Base-by-base conservation (phyloP, 1,140 invertebrate species). In the Sarcophaga peregrina region DNA sequence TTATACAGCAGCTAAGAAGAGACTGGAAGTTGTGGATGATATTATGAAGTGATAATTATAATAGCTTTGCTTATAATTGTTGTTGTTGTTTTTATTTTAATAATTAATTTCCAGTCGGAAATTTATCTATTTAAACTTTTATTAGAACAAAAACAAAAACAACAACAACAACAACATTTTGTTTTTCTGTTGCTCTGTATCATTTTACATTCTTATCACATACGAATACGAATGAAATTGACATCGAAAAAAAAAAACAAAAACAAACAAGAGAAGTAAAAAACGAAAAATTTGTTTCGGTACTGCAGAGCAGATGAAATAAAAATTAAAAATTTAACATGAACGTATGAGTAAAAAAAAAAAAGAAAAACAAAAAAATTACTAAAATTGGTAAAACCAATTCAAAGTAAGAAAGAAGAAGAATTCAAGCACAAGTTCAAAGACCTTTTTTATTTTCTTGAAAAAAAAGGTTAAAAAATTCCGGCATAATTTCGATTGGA, bases 81-180 rank as follows among this genome's bases (percentile, higher is more conserved):
- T 58, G 13, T 58, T 58, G 54, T 58, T 74, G 25, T 5, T 74
- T 13, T n/a, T 47, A 17, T 75, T 78, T 78, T 78, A 50, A 48
- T 78, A 78, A 78, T 78, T 50, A 78, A 78, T 78, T 78, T 17
- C 50, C 17, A 50, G 8, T n/a, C 75, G 47, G 75, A 78, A 78
- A 78, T 78, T 37, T 78, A 78, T 78, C 75, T 78, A 75, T 37
- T 47, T 75, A 76, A 76, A 46, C n/a, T 52, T 78, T 48, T 78
- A 76, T 11, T n/a, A 58, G 74, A n/a, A 78, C 17, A 78, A 37
- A 1, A 37, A 37, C 25, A 37, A 37, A 1, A 37, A 37, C 25
- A 37, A 37, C 25, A 37, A 37, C 25, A 37, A 37, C 25, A 37
- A 37, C 25, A 37, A 37, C 25, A 37, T 17, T 50, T 52, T 78